Conservation (phyloP, 2,113 vertebrate genomes). For the Chaetodon trifascialis region DNA sequence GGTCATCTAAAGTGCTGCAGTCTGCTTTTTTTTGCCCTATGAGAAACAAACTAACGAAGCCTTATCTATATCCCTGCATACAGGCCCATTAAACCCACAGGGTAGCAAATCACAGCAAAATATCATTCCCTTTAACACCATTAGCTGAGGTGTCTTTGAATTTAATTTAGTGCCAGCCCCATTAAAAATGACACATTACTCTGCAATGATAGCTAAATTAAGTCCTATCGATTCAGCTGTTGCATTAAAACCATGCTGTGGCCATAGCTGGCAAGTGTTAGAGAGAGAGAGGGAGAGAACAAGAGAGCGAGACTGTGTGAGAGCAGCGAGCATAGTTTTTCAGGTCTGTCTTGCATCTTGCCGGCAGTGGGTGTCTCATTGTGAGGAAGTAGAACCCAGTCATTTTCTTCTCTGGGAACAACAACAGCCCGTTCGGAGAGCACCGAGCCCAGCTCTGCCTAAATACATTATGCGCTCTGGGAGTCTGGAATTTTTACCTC, state of each 20-base stretch:
- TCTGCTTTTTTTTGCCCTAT: conserved; percentile 54
- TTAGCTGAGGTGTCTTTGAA: conserved; percentile 82
- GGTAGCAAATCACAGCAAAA: conserved; percentile 79
- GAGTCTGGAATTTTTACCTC: conserved; percentile 61
- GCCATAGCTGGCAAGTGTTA: conserved; percentile 66
- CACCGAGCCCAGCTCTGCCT: conserved; percentile 70
- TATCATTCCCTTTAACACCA: conserved; percentile 79
- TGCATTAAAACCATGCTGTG: conserved; percentile 80
- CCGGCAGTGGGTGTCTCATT: conserved; percentile 80
- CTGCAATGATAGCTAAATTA: conserved; percentile 84
- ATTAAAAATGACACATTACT: conserved; percentile 86
- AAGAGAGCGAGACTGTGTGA: conserved; percentile 60
- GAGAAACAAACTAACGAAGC: conserved; percentile 67
- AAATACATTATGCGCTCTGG: conserved; percentile 77
- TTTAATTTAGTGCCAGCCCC: conserved; percentile 83
- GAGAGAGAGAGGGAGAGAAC: conserved; percentile 58
- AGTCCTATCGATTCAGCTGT: conserved; percentile 82
- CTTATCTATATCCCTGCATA: conserved; percentile 58
- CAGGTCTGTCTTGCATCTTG: conserved; percentile 75
- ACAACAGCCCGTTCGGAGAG: conserved; percentile 72
- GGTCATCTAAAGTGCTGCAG: conserved; percentile 48
- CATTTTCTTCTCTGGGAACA: conserved; percentile 81
- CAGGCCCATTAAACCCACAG: conserved; percentile 67
- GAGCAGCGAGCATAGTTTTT: conserved; percentile 64
- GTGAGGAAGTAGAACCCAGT: conserved; percentile 79